Evolutionary conservation across 1,140 invertebrate species (phyloP).

Genomic region (Hesperophylax magnus): DNA sequence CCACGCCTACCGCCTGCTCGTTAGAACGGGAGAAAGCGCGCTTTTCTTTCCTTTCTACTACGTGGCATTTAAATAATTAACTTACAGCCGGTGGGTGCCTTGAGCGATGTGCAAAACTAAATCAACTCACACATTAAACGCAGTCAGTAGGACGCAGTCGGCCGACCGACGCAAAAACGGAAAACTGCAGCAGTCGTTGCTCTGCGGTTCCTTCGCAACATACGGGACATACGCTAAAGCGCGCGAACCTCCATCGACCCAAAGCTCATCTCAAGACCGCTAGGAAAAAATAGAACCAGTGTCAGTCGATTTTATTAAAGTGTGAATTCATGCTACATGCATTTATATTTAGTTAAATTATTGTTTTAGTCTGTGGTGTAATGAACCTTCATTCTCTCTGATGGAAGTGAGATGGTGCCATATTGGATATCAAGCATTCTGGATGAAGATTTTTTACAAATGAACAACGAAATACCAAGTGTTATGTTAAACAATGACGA

Average conservation of each 20-base stretch:
- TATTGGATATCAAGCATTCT: not conserved
- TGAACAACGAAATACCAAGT: too few relatives aligned
- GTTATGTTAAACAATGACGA: too few relatives aligned
- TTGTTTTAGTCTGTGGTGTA: not conserved
- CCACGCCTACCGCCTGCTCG: not conserved
- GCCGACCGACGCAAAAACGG: slow-evolving; percentile 6
- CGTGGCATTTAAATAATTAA: not conserved
- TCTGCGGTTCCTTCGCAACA: not conserved
- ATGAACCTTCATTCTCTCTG: not conserved
- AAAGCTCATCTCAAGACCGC: too few relatives aligned
- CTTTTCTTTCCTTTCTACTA: slow-evolving; percentile 13
- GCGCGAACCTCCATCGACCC: not conserved
- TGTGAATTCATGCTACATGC: not conserved
- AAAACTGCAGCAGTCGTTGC: slow-evolving; percentile 16
- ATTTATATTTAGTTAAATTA: not conserved
- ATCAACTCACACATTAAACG: slow-evolving; percentile 18
- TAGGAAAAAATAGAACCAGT: too few relatives aligned
- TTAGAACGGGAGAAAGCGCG: not conserved
- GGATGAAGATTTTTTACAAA: not conserved
- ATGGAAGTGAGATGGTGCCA: not conserved
- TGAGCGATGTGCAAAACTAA: slow-evolving; percentile 23
- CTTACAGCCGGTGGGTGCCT: not conserved
- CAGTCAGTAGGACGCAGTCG: slow-evolving; percentile 23
- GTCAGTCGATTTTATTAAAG: not conserved
- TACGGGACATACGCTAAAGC: not conserved